These are phyloP conservation scores for Petromus typicus DNA, from an alignment of 2,113 vertebrate genomes.

Conservation along the genomic window DNA sequence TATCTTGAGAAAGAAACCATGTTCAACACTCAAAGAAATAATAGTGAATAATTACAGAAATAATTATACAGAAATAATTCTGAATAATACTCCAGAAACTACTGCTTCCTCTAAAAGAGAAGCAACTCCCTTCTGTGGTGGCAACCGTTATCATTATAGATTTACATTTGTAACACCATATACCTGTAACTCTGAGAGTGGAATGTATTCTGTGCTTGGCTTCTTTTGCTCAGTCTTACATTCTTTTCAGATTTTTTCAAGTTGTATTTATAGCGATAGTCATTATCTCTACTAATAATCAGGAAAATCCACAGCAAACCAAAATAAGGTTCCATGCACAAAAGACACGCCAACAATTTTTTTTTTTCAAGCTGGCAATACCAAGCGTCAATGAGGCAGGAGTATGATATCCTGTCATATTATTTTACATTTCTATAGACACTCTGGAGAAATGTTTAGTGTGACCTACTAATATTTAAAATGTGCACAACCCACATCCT, in stretches of 20 bases:
- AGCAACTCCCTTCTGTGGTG: accelerated
- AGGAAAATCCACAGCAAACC: background rate
- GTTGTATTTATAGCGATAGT: background rate
- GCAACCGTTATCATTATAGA: background rate
- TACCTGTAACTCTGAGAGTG: background rate
- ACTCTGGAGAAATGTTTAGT: background rate
- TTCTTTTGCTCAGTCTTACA: background rate
- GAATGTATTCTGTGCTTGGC: background rate
- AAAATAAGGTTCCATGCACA: background rate
- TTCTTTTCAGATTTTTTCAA: background rate
- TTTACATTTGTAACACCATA: background rate
- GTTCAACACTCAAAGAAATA: background rate
- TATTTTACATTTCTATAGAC: background rate
- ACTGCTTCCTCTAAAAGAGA: background rate
- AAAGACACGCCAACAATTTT: background rate
- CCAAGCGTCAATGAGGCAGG: background rate
- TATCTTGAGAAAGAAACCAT: background rate
- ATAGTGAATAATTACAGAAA: accelerated
- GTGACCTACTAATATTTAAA: background rate
- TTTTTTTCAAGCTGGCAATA: background rate
- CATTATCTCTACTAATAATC: background rate
- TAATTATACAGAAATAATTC: too few species aligned
- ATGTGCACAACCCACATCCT: background rate
- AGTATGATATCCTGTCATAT: too few species aligned
- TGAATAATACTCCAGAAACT: accelerated